Base-by-base conservation (phyloP, 1,140 invertebrate genomes). In the Sycophila sp. region DNA sequence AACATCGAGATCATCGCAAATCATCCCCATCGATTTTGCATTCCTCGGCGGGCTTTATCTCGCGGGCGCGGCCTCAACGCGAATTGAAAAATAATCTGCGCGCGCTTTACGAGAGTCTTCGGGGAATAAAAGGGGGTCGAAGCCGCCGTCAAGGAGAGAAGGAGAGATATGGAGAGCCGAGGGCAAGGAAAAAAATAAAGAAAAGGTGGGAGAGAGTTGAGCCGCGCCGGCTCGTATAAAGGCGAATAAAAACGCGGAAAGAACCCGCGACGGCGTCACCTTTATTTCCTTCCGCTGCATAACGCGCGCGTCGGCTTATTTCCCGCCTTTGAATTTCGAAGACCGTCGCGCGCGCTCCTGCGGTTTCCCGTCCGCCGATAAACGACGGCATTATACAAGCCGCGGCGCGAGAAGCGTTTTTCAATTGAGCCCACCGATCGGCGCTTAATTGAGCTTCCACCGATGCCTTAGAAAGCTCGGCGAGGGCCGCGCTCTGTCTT, bases 281-380 rank as follows among this genome's bases (percentile, higher is more conserved):
- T 67, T 63, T 60, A 40, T 71, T 66, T 73, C 55, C 55, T 56
- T 58, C n/a, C n/a, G n/a, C n/a, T n/a, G n/a, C n/a, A n/a, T n/a
- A n/a, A n/a, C n/a, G n/a, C 19, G 17, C 32, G 36, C 59, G 45
- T 42, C 67, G 45, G 32, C 60, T 69, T 73, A 67, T 70, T 75
- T 67, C 62, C 63, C 51, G 13, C 32, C 36, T 53, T 40, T 60
- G 34, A 69, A 60, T 69, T 59, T 68, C 40, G 17, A 60, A 60
- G n/a, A n/a, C 56, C n/a, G n/a, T n/a, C n/a, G n/a, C n/a, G n/a
- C n/a, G n/a, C n/a, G n/a, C n/a, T n/a, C n/a, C n/a, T n/a, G n/a
- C n/a, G n/a, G n/a, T n/a, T n/a, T n/a, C n/a, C n/a, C n/a, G n/a
- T n/a, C n/a, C n/a, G n/a, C n/a, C n/a, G n/a, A 32, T 60, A 56